Conservation (phyloP, 2,797 vertebrate genomes). For the Lutjanus argentimaculatus region DNA sequence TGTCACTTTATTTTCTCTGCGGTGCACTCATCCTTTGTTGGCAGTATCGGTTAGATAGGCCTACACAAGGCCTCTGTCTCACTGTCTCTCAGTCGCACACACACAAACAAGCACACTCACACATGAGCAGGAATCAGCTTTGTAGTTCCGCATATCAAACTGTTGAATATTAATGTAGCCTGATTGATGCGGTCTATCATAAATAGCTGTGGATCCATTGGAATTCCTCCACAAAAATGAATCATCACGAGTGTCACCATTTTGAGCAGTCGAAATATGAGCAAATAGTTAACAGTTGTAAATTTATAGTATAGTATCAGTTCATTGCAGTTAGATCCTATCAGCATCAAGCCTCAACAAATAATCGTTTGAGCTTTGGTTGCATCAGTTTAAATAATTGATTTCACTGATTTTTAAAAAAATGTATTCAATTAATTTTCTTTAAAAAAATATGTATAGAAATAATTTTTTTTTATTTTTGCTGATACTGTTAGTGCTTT, state of each 20-base stretch:
- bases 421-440: not conserved
- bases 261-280: conserved; percentile 37
- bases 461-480: not conserved
- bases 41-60: conserved; percentile 48
- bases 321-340: conserved; percentile 11
- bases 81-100: conserved; percentile 41
- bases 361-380: not conserved
- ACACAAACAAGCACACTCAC: conserved; percentile 41
- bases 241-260: conserved; percentile 60
- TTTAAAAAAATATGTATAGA: not conserved
- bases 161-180: conserved; percentile 72
- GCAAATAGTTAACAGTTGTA: conserved; percentile 50
- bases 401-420: not conserved
- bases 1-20: conserved; percentile 68
- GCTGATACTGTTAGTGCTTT: not conserved
- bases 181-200: conserved; percentile 77
- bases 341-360: not conserved
- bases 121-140: conserved; percentile 55
- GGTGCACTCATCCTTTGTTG: conserved; percentile 58
- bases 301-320: conserved; percentile 42
- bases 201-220: conserved; percentile 65
- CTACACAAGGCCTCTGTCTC: conserved; percentile 57
- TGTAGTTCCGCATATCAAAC: conserved; percentile 56
- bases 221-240: conserved; percentile 70
- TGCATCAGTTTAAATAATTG: not conserved